Base-by-base conservation (phyloP, 2,797 vertebrate species). In the Rhinella marina region DNA sequence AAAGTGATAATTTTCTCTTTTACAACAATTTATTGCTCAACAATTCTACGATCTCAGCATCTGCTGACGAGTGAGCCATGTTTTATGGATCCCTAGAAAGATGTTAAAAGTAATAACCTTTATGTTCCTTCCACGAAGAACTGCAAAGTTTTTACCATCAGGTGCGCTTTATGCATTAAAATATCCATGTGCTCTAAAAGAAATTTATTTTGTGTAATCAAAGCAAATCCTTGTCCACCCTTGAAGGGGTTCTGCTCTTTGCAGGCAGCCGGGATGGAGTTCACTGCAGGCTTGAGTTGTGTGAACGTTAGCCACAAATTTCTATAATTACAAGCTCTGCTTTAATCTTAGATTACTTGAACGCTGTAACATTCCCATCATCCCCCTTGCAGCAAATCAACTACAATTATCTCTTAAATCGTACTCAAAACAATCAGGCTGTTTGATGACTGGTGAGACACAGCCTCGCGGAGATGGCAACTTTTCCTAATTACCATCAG, bases 351-450 rank as follows among this genome's bases (percentile, higher is more conserved):
- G 64, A 88, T 88, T 61, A 66, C 87, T 85, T 29, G 27, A 56
- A 32, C 48, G 54, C 41, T 52, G 82, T 27, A 50, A 48, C 17
- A 9, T 75, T 75, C 27, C 59, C 54, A 29, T 41, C 82, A 75
- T 88, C 32, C 68, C 68, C 27, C 64, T 84, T 8, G 41, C 56
- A 72, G 87, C 82, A 85, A 88, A 88, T 88, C 87, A 88, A 10
- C 82, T 27, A 68, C 87, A 88, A 88, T 88, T 88, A 88, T 85
- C 76, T 73, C 78, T 81, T 56, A 85, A 85, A 85, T 73, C 82
- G 62, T 85, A 66, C 64, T 85, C 64, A 61, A 78, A 88, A 85
- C 76, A 88, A 81, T 85, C 87, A 85, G 82, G 25, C 73, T 79
- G 75, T 79, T 59, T 77, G 70, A 85, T 72, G 76, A 88, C 76